Percentiles rank a stretch among this genome's conserved stretches.
These are phyloP conservation scores for Meloidogyne floridensis DNA, from an alignment of 1,140 invertebrate species.

Conservation along the genomic window DNA sequence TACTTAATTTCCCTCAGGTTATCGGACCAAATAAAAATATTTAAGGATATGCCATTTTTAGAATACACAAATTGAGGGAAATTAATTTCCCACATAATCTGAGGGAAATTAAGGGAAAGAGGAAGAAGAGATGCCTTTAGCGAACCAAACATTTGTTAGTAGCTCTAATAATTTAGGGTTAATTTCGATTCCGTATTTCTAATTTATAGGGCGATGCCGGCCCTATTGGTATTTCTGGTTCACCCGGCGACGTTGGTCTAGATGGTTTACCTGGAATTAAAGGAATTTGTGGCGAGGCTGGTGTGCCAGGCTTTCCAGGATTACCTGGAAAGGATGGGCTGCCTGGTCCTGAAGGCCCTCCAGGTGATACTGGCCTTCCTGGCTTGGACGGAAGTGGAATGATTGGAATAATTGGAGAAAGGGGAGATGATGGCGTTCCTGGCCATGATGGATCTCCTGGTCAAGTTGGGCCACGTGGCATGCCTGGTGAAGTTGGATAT, in stretches of 20 bases:
- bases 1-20: no score
- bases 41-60: no score
- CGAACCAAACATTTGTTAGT: no score
- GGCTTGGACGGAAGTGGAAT: constrained; percentile 36
- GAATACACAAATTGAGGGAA: no score
- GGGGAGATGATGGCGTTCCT: constrained; percentile 34
- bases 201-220: constrained; percentile 30
- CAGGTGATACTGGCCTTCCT: constrained; percentile 42
- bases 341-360: constrained; percentile 35
- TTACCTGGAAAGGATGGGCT: constrained; percentile 30
- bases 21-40: no score
- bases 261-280: constrained; percentile 12
- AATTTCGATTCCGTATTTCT: no score
- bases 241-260: constrained; percentile 27
- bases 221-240: constrained; percentile 23
- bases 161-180: no score
- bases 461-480: constrained; percentile 60
- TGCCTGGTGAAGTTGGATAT: constrained; percentile 73
- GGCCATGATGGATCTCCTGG: constrained; percentile 33
- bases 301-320: constrained; percentile 28
- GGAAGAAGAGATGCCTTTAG: no score
- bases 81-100: no score
- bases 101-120: no score
- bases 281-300: constrained; percentile 33
- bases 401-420: constrained; percentile 12